Conservation (phyloP, 2,888 invertebrate genomes). For the Agapostemon virescens region DNA sequence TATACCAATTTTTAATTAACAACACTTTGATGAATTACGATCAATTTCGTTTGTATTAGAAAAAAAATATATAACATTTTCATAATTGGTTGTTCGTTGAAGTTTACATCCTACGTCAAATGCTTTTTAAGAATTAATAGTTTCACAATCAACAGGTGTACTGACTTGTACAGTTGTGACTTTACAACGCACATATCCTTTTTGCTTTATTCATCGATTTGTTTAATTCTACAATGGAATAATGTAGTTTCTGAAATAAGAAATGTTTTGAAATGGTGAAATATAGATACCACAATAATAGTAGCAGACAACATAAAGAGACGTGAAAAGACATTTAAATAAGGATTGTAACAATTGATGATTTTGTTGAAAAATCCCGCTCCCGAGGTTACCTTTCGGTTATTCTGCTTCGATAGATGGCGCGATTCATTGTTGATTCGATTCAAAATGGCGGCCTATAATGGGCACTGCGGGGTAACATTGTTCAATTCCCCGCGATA, state of each 20-base stretch:
- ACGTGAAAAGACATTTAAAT: not conserved
- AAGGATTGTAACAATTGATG: not conserved
- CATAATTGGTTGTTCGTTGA: not conserved
- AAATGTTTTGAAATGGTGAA: not conserved
- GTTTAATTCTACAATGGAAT: not conserved
- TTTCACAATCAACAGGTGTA: slow-evolving; percentile 8
- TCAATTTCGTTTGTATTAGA: slow-evolving; percentile 9
- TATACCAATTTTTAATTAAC: slow-evolving; percentile 47
- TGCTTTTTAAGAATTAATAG: not conserved
- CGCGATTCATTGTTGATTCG: slow-evolving; percentile 84
- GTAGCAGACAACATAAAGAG: not conserved
- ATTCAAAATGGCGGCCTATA: slow-evolving; percentile 76
- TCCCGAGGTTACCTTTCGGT: slow-evolving; percentile 21
- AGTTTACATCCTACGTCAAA: not conserved
- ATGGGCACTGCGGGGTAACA: slow-evolving; percentile 71
- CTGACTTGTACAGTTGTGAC: not conserved
- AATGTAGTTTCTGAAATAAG: not conserved
- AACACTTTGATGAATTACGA: slow-evolving; percentile 6
- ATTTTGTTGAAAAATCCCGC: slow-evolving; percentile 21
- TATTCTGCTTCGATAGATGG: slow-evolving; percentile 82
- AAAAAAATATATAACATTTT: slow-evolving; percentile 20
- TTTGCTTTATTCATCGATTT: not conserved
- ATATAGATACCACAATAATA: not conserved
- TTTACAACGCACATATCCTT: not conserved
- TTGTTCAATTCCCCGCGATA: slow-evolving; percentile 67